Evolutionary conservation across 2,113 vertebrate genomes (phyloP).

Genomic region (Caranx melampygus): DNA sequence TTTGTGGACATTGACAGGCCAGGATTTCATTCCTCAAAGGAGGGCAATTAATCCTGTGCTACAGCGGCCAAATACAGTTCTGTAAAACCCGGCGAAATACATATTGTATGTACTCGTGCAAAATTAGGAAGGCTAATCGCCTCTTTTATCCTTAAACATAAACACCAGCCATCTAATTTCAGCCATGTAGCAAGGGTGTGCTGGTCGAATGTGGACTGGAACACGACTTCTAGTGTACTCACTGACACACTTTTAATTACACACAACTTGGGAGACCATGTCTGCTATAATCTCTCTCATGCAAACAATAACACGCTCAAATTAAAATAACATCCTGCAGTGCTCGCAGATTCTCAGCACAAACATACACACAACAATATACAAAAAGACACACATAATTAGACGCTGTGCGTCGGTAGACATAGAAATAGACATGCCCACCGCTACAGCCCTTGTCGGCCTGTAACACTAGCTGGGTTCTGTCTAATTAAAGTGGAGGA

Average conservation of each 20-base stretch:
- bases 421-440: conserved; percentile 46
- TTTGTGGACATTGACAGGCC: conserved; percentile 81
- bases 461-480: conserved; percentile 37
- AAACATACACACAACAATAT: conserved; percentile 23
- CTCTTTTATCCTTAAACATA: conserved; percentile 63
- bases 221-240: conserved; percentile 25
- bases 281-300: conserved; percentile 61
- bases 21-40: conserved; percentile 82
- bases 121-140: conserved; percentile 68
- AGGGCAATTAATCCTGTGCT: conserved; percentile 80
- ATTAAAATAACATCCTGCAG: conserved; percentile 71
- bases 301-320: conserved; percentile 71
- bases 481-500: conserved; percentile 72
- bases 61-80: conserved; percentile 50
- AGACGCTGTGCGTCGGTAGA: conserved; percentile 36
- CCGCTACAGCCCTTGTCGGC: conserved; percentile 37
- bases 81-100: conserved; percentile 49
- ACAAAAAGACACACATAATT: conserved; percentile 54
- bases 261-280: conserved; percentile 53
- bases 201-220: conserved; percentile 6
- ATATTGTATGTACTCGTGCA: conserved; percentile 51
- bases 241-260: conserved; percentile 67
- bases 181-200: neutral
- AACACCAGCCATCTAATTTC: conserved; percentile 47
- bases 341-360: conserved; percentile 48